These are phyloP conservation scores for Drosophila birchii DNA, from an alignment of 2,888 invertebrate genomes.

Conservation along the genomic window DNA sequence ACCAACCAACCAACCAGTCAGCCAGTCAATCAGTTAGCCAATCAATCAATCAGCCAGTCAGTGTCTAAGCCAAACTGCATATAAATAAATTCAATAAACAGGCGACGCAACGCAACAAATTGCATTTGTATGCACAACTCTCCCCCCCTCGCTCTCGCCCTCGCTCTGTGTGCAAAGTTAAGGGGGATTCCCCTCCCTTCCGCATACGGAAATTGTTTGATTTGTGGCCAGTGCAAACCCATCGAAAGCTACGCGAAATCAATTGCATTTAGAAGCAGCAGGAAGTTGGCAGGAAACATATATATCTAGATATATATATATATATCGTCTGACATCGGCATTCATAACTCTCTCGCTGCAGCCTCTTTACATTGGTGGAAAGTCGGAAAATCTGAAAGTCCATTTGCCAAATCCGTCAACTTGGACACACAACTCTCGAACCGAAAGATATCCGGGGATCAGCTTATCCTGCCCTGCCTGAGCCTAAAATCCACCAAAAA, in stretches of 20 bases:
- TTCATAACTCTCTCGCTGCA: constrained; percentile 21
- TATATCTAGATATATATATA: neutral
- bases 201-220: constrained; percentile 63
- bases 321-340: neutral
- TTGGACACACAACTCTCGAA: constrained; percentile 11
- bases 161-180: neutral
- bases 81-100: constrained; percentile 77
- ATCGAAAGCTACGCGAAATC: constrained; percentile 25
- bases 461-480: neutral
- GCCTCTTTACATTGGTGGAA: neutral
- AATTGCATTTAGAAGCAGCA: constrained; percentile 30
- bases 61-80: constrained; percentile 63
- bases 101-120: constrained; percentile 61
- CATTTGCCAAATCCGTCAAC: constrained; percentile 34
- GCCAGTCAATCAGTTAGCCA: constrained; percentile 49
- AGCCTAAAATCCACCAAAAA: constrained; percentile 4
- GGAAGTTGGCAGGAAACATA: constrained; percentile 5
- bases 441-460: constrained; percentile 8
- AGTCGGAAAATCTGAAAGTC: neutral
- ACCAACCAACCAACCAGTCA: neutral
- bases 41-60: constrained; percentile 61
- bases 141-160: neutral
- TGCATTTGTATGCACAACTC: constrained; percentile 54
- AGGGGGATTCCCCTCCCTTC: neutral
- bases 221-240: constrained; percentile 48